Evolutionary conservation across 1,140 invertebrate genomes (phyloP).

Genomic region (Dreissena rostriformis): DNA sequence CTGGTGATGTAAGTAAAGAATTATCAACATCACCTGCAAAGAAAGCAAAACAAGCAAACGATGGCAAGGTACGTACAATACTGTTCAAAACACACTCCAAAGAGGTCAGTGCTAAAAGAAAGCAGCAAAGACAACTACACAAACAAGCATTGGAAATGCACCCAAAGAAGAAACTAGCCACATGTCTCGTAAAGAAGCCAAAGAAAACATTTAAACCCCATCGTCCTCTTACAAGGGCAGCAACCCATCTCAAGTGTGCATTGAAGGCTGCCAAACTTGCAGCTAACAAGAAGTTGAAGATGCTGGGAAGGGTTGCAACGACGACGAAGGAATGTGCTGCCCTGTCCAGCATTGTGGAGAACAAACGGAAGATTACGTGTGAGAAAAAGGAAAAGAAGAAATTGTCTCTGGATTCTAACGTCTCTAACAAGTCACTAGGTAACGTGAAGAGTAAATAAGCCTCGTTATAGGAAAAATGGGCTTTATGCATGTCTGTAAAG

Average conservation of each 20-base stretch:
- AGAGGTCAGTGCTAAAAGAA: slow-evolving; percentile 1
- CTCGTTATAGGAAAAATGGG: no score
- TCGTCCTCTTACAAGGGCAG: slow-evolving; percentile 43
- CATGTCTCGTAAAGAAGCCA: not conserved
- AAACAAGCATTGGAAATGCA: slow-evolving; percentile 30
- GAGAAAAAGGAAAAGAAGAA: slow-evolving; percentile 55
- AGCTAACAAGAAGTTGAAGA: slow-evolving; percentile 53
- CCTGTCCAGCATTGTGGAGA: slow-evolving; percentile 50
- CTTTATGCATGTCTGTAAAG: no score
- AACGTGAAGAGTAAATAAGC: not conserved
- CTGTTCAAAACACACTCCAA: slow-evolving; percentile 21
- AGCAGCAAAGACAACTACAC: not conserved
- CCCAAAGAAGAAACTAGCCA: slow-evolving; percentile 40
- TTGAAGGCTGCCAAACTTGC: slow-evolving; percentile 47
- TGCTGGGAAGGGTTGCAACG: slow-evolving; percentile 15
- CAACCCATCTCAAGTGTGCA: slow-evolving; percentile 38
- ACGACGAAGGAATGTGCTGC: slow-evolving; percentile 1
- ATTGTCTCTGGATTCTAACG: slow-evolving; percentile 41
- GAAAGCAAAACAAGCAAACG: slow-evolving; percentile 9
- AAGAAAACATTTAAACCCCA: slow-evolving; percentile 49
- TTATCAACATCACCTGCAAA: slow-evolving; percentile 20
- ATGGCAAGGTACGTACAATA: not conserved
- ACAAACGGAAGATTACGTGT: slow-evolving; percentile 28
- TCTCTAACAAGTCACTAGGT: slow-evolving; percentile 40
- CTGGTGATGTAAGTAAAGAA: not conserved